phyloP scores from a whole-genome alignment of 2,797 vertebrate genomes.

The Sebastiscus albofasciatus region DNA sequence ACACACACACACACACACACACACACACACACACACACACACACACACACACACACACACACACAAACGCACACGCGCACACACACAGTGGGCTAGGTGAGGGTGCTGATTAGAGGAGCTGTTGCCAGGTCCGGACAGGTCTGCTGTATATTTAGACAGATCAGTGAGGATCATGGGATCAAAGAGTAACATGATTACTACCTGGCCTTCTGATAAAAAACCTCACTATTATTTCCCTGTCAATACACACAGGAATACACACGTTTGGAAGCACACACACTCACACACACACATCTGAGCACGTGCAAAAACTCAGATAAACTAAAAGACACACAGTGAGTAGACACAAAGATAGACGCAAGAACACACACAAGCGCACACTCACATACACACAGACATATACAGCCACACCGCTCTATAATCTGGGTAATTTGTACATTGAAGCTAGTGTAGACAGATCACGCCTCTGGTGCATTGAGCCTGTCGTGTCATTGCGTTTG shows the following conservation, averaged over 20 bases:
- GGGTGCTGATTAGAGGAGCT: slow-evolving; percentile 71
- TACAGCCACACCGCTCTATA: slow-evolving; percentile 72
- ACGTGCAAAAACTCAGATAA: neutral
- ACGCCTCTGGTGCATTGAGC: slow-evolving; percentile 60
- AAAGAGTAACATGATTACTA: slow-evolving; percentile 84
- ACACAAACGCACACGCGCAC: slow-evolving; percentile 24
- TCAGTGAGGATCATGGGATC: slow-evolving; percentile 80
- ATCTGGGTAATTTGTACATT: slow-evolving; percentile 83
- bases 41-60: slow-evolving; percentile 29
- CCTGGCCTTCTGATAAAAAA: slow-evolving; percentile 79
- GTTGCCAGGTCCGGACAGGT: slow-evolving; percentile 73
- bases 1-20: slow-evolving; percentile 23
- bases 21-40: slow-evolving; percentile 30
- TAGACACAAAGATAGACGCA: slow-evolving; percentile 32
- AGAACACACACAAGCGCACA: slow-evolving; percentile 12
- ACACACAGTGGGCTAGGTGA: slow-evolving; percentile 42
- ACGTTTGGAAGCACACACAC: slow-evolving; percentile 18
- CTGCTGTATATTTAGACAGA: slow-evolving; percentile 81
- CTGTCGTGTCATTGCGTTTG: slow-evolving; percentile 55
- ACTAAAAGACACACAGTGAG: slow-evolving; percentile 30
- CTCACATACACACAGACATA: slow-evolving; percentile 22
- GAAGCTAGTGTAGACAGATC: slow-evolving; percentile 74
- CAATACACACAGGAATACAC: slow-evolving; percentile 61
- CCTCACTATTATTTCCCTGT: slow-evolving; percentile 80
- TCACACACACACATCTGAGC: neutral